Evolutionary conservation across 2,888 invertebrate species (phyloP), one percentile per base, ranked within the genome.

Genomic region (Hemaris fuciformis): DNA sequence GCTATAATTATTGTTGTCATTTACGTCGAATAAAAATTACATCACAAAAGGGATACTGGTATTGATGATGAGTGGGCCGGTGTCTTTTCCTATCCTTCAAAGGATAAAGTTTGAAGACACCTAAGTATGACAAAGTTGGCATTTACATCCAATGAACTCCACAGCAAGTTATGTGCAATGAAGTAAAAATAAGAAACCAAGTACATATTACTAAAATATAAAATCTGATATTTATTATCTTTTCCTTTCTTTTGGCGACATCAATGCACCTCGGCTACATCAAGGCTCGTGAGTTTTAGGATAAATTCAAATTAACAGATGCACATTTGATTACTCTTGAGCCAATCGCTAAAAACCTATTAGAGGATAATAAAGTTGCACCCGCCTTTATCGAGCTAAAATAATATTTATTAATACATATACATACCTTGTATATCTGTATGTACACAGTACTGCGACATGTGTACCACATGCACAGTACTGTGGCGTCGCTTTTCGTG

Each of bases 31-130:
- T n/a, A 38, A 6, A 6, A 31, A 8, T 10, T 31, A 3, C 31
- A 31, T 31, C 10, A 10, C 31, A 31, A 6, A 8, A 6, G 3
- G 8, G 2, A 34, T 34, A 34, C 2, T 34, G 8, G 34, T 13
- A 34, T 15, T 27, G 15, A 53, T 27, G 15, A 53, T 31, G 7
- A n/a, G 10, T 7, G 31, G 31, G 23, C 6, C 5, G 31, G 53
- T 31, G 53, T 53, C 53, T 53, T 53, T 53, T 27, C 53, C 27
- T 53, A 31, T 10, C 53, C 53, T 53, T 53, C 18, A 18, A 53
- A 31, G 53, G 18, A 10, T 53, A 53, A 53, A 18, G 53, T 53
- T 53, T 53, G 53, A 53, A 53, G 53, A 31, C 31, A 53, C 53
- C 27, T 10, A 31, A 3, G 53, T 53, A 15, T 18, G 31, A 53